A percentile compares a stretch with the other conserved stretches of the same genome.
These are phyloP conservation scores for Lathronympha strigana DNA, from an alignment of 2,888 invertebrate genomes.

Conservation along the genomic window DNA sequence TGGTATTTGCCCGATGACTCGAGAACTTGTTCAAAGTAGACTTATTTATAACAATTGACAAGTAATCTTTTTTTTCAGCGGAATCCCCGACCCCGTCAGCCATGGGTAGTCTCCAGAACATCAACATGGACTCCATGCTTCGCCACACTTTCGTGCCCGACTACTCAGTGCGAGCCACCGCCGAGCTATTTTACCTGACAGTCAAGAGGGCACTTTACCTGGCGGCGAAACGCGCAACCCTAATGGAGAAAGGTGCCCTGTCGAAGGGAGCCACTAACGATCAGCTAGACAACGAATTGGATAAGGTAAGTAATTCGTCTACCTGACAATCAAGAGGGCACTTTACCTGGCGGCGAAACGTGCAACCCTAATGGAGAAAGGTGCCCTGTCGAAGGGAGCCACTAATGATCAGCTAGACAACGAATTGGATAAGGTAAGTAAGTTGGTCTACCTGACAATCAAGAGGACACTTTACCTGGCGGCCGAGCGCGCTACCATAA, in stretches of 20 bases:
- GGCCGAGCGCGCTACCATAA: conserved; percentile 94
- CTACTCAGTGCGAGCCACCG: conserved; percentile 94
- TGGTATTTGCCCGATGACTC: no score
- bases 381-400: conserved; percentile 81
- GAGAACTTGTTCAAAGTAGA: no score
- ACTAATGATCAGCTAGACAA: conserved; percentile 92
- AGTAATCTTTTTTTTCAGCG: neutral
- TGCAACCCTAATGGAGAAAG: conserved; percentile 92
- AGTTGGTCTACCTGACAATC: conserved; percentile 90
- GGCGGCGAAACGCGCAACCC: conserved; percentile 95
- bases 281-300: conserved; percentile 94
- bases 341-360: conserved; percentile 95
- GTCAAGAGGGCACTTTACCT: conserved; percentile 94
- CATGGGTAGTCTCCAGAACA: conserved; percentile 90
- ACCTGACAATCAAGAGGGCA: conserved; percentile 93
- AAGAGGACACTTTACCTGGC: conserved; percentile 95
- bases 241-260: conserved; percentile 88
- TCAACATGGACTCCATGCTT: conserved; percentile 91
- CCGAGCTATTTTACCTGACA: conserved; percentile 93
- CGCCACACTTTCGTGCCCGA: conserved; percentile 95
- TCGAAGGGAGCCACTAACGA: conserved; percentile 87
- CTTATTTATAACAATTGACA: neutral
- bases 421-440: conserved; percentile 91
- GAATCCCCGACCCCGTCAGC: conserved; percentile 73
- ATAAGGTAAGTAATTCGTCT: conserved; percentile 91